These are phyloP conservation scores for Anguilla japonica DNA, from an alignment of 2,113 vertebrate species.

Conservation along the genomic window DNA sequence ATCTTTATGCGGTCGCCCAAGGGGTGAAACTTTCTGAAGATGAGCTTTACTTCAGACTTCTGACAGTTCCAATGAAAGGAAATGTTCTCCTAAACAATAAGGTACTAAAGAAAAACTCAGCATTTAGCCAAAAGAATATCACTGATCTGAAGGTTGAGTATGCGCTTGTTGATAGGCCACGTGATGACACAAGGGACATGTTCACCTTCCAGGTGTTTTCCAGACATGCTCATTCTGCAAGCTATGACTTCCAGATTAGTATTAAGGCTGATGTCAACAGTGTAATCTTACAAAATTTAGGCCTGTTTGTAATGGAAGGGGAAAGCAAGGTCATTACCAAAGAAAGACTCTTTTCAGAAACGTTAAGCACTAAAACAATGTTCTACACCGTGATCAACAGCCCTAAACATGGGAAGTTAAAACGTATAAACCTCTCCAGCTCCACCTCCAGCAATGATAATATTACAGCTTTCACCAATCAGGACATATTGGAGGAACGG, in stretches of 20 bases:
- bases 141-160: conserved; percentile 74
- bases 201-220: conserved; percentile 81
- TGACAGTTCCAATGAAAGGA: conserved; percentile 78
- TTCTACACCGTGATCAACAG: conserved; percentile 73
- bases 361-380: conserved; percentile 70
- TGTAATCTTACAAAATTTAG: conserved; percentile 77
- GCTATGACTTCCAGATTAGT: conserved; percentile 74
- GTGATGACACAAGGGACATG: conserved; percentile 70
- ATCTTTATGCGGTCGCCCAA: conserved; percentile 68
- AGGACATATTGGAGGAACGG: conserved; percentile 72
- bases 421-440: conserved; percentile 70
- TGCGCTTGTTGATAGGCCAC: conserved; percentile 67
- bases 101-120: conserved; percentile 68
- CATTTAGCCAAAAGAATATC: conserved; percentile 81
- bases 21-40: conserved; percentile 66
- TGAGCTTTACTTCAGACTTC: conserved; percentile 75
- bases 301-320: conserved; percentile 79
- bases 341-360: conserved; percentile 77
- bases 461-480: conserved; percentile 73
- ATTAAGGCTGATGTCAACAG: conserved; percentile 76
- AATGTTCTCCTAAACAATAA: conserved; percentile 72
- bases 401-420: conserved; percentile 79
- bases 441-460: conserved; percentile 68
- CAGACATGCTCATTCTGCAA: conserved; percentile 76
- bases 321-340: conserved; percentile 83